Base-by-base conservation (phyloP, 2,888 invertebrate species). In the Horisme vitalbata region DNA sequence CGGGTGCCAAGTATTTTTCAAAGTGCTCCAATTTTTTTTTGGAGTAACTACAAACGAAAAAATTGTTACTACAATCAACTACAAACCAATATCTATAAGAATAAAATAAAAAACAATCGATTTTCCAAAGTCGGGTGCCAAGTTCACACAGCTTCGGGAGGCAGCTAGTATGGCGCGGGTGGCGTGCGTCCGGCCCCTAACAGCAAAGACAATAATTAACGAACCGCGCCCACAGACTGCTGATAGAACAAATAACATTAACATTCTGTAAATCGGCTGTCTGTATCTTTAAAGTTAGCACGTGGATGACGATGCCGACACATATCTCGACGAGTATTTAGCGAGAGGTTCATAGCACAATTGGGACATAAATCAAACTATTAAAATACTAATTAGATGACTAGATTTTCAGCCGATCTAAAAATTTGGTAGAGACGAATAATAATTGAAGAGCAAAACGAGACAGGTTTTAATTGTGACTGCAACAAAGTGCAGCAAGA, bases 361-460 rank as follows among this genome's bases (percentile, higher is more conserved):
- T 55, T 47, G 47, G 36, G 24, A 41, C 38, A 47, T 41, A 41
- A 55, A 55, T 55, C 45, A 41, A 48, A 47, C 48, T 39, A 45
- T 48, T 45, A 41, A 41, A 45, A 26, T 21, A 45, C 12, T 37
- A 45, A 41, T 45, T 34, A 52, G 24, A 47, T 36, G 38, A 23
- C 32, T 47, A 28, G 20, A 11, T 30, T 52, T 41, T 32, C 43
- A 36, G 10, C 33, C 12, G 34, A 21, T 37, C 23, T 24, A 33
- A 12, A 27, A 41, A 26, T 21, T 55, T 51, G 47, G 52, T 49
- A 36, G 24, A 33, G 26, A 46, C 38, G 27, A 13, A 41, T 9
- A 14, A 41, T 49, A 37, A 18, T 35, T 33, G 28, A 41, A 26
- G 24, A 34, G 37, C 41, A 20, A 21, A 45, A 52, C 44, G 38